phyloP scores from a whole-genome alignment of 2,888 invertebrate species.

The Elmis aenea region DNA sequence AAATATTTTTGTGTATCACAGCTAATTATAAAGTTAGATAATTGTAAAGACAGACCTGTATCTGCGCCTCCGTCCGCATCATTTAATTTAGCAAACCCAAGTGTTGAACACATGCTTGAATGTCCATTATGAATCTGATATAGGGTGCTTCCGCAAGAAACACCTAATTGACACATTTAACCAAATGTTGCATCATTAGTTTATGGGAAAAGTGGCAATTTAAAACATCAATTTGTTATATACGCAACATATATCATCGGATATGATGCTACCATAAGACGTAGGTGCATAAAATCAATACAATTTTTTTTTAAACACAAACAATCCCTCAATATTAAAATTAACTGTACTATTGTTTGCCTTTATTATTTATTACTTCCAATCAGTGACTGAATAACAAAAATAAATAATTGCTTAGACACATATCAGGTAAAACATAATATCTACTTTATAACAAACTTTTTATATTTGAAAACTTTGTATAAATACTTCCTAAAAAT shows the following conservation, averaged over 20 bases:
- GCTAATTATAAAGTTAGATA: no score
- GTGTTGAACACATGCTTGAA: slow-evolving; percentile 16
- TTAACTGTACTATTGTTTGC: no score
- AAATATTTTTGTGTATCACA: no score
- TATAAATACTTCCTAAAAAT: no score
- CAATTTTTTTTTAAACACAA: not conserved
- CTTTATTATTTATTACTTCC: no score
- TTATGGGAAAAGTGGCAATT: slow-evolving; percentile 35
- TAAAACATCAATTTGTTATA: slow-evolving; percentile 3
- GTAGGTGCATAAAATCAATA: not conserved
- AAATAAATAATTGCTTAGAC: no score
- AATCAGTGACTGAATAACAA: no score
- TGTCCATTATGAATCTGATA: not conserved
- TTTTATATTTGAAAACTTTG: no score
- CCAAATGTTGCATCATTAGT: slow-evolving; percentile 35
- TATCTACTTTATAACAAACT: no score
- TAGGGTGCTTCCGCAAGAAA: slow-evolving; percentile 3
- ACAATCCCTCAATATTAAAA: not conserved
- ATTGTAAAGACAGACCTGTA: not conserved
- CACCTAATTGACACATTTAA: slow-evolving; percentile 34
- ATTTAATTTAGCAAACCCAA: slow-evolving; percentile 6
- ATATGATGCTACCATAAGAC: not conserved
- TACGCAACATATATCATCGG: not conserved
- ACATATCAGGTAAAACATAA: no score
- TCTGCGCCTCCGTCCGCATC: not conserved